Evolutionary conservation across 2,888 invertebrate genomes (phyloP), one percentile per base, ranked within the genome.

Genomic region (Trichogramma evanescens): DNA sequence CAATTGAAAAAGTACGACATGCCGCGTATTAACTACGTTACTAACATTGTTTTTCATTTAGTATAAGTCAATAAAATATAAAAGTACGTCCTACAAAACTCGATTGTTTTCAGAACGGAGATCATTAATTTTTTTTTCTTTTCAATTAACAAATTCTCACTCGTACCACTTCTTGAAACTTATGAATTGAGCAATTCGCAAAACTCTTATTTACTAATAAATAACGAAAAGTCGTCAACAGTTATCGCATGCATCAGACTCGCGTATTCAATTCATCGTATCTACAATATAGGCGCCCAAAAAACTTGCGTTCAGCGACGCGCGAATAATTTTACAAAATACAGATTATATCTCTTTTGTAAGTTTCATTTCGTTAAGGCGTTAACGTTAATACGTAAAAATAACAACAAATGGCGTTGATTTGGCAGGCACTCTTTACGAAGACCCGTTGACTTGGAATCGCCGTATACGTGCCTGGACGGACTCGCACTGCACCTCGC

Each of bases 401-500:
- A 13, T 5, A 48, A 48, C 6, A 48, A n/a, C 9, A 48, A n/a
- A 48, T 48, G 9, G 5, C 5, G 6, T 48, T 6, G 9, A 9
- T 48, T 6, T 48, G 8, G 9, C 6, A 10, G 10, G 9, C 6
- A 10, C 6, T 8, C 41, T 52, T 46, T 64, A 64, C 58, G 64
- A 62, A 40, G 64, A 64, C 44, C 74, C 75, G 48, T 79, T 79
- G 3, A 78, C 73, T 65, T 80, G 79, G 56, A 80, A 76, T 62
- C 78, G 74, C 50, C 79, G 75, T 62, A 81, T 81, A 52, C 80
- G 71, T 42, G 80, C 80, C 67, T 80, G 78, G 4, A 81, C 78
- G 39, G 80, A 79, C 63, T 81, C 80, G 69, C 80, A 81, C 63
- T 81, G 80, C 49, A 81, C 79, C 65, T 81, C 80, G 68, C 79